These are phyloP conservation scores for Rhimphoctona megacephalus DNA, from an alignment of 2,888 invertebrate genomes.

Conservation along the genomic window DNA sequence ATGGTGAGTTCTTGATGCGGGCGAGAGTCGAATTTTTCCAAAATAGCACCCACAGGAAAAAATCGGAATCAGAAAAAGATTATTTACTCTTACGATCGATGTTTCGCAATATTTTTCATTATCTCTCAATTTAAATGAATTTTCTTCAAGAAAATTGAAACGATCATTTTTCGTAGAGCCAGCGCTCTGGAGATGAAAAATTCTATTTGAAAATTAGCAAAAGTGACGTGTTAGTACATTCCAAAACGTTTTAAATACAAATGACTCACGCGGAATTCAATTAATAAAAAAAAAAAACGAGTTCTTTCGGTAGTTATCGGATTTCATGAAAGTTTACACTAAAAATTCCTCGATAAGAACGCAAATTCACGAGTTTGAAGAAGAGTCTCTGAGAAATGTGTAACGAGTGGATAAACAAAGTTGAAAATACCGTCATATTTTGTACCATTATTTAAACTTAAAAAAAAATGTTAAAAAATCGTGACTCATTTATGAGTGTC, in stretches of 20 bases:
- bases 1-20: conserved; percentile 68
- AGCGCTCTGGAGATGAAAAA: neutral
- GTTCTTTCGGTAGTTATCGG: neutral
- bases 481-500: neutral
- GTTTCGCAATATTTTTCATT: neutral
- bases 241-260: neutral
- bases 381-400: neutral
- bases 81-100: neutral
- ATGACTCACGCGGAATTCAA: neutral
- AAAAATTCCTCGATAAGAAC: conserved; percentile 6
- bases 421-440: neutral
- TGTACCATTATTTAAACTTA: neutral
- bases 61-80: neutral
- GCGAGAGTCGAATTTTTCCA: conserved; percentile 70
- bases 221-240: neutral
- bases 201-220: neutral
- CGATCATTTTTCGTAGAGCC: neutral
- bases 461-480: neutral
- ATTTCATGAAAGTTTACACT: neutral
- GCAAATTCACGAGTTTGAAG: neutral
- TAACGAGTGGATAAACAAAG: neutral
- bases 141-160: neutral
- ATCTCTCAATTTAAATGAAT: neutral
- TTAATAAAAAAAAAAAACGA: neutral
- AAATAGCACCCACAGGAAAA: too few relatives aligned